A percentile compares a stretch with the other conserved stretches of the same genome.
Conservation (phyloP, 2,113 vertebrate genomes). For the Hippoglossus stenolepis region DNA sequence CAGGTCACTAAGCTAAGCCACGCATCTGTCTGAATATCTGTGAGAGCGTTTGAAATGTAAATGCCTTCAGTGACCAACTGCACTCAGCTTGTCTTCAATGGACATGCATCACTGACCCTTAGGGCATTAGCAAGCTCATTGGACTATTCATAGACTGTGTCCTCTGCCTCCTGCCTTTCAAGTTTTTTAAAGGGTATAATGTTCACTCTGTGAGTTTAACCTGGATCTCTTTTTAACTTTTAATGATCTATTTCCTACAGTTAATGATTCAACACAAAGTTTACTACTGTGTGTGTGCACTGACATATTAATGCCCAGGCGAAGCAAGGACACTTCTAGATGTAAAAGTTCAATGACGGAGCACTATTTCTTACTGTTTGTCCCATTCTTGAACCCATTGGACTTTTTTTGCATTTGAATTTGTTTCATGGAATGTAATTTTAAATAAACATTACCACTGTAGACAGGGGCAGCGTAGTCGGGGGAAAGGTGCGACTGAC, state of each 20-base stretch:
- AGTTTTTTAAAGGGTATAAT: constrained; percentile 83
- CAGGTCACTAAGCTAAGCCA: constrained; percentile 47
- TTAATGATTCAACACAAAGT: constrained; percentile 83
- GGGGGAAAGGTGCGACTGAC: background rate
- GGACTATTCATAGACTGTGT: constrained; percentile 74
- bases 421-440: background rate
- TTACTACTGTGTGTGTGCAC: constrained; percentile 80
- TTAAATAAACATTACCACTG: background rate
- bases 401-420: background rate
- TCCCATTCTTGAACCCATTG: background rate
- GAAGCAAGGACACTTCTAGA: constrained; percentile 53
- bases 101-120: constrained; percentile 70
- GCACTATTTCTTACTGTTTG: constrained; percentile 23
- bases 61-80: constrained; percentile 68
- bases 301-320: constrained; percentile 72
- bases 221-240: constrained; percentile 84
- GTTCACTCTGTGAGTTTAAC: constrained; percentile 83
- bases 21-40: constrained; percentile 67
- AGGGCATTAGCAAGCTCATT: constrained; percentile 69
- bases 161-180: constrained; percentile 78
- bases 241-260: constrained; percentile 85
- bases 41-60: constrained; percentile 77
- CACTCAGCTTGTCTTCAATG: constrained; percentile 60
- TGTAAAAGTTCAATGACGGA: constrained; percentile 50
- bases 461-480: background rate